phyloP scores from a whole-genome alignment of 2,113 vertebrate genomes.

The Myxocyprinus asiaticus region DNA sequence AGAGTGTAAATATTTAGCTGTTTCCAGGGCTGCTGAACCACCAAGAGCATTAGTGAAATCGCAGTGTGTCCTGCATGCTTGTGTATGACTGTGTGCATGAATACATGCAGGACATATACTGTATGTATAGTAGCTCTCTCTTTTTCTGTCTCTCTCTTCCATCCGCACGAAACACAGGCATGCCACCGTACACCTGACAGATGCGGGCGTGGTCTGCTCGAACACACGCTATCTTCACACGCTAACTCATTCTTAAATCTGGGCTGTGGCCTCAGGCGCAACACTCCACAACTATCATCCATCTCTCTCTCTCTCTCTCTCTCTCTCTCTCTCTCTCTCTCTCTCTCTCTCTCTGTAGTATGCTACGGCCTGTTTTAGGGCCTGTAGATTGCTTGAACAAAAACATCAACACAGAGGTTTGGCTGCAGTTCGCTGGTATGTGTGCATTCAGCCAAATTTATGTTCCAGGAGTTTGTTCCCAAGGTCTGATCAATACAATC shows the following conservation, averaged over 20 bases:
- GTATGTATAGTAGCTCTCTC: constrained; percentile 4
- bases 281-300: constrained; percentile 58
- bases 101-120: constrained; percentile 32
- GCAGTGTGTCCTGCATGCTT: constrained; percentile 64
- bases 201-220: constrained; percentile 75
- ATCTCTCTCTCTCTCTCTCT: constrained; percentile 63
- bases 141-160: not conserved
- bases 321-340: constrained; percentile 38
- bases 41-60: constrained; percentile 55
- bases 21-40: constrained; percentile 61
- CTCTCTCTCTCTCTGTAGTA: not conserved
- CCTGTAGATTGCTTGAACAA: not conserved
- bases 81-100: constrained; percentile 54
- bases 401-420: not conserved
- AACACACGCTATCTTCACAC: constrained; percentile 80
- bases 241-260: constrained; percentile 82
- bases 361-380: too few species aligned
- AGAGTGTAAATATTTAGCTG: constrained; percentile 60
- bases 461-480: not conserved
- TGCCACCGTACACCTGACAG: constrained; percentile 77
- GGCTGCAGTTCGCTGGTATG: constrained; percentile 3
- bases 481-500: not conserved
- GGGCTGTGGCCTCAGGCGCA: constrained; percentile 64
- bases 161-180: constrained; percentile 69
- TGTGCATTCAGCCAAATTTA: constrained; percentile 1